Evolutionary conservation across 35 echinoderm and acorn worm species (phyloP), one percentile per base, ranked within the genome.

Genomic region (Diadema setosum): DNA sequence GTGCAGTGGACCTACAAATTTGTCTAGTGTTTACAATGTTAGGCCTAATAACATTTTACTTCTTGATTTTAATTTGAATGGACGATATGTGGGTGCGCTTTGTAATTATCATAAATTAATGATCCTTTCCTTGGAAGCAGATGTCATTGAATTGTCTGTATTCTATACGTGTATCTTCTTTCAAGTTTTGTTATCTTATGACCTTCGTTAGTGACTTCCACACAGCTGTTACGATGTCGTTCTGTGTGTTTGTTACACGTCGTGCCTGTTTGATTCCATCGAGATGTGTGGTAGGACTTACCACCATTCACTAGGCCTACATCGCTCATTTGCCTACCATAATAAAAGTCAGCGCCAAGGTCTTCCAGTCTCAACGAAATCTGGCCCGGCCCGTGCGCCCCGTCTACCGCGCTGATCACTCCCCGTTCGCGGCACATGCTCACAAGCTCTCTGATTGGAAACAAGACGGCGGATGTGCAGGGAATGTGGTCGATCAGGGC

Each of bases 341-440:
- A 45, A 45, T 92, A 92, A 46, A 87, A 92, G 55, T 92, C 90
- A 12, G 84, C 90, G 39, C 49, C 83, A 34, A 87, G 84, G 16
- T 92, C 67, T 49, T 92, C 90, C 6, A 92, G 23, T 16, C 64
- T 45, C 16, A 94, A 56, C 27, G 45, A 15, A 3, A 94, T 24
- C 6, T 97, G 94, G 56, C 94, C 94, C 36, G 94, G 82, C 29
- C 70, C 69, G 32, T 97, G 94, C 2, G 94, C 94, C 24, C 94
- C 94, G 88, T 97, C 94, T 21, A 97, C 58, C 18, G 91, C 16
- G 3, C 63, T 82, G 30, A 92, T 6, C 23, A 93, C 90, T n/a
- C 65, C 90, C 37, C 84, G 26, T 46, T 57, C 25, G 56, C 86
- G 94, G 58, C 94, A 97, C 15, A 92, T 16, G 57, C 58, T 70